These are phyloP conservation scores for Ictidomys tridecemlineatus DNA, from an alignment of 2,113 vertebrate genomes.

Conservation along the genomic window DNA sequence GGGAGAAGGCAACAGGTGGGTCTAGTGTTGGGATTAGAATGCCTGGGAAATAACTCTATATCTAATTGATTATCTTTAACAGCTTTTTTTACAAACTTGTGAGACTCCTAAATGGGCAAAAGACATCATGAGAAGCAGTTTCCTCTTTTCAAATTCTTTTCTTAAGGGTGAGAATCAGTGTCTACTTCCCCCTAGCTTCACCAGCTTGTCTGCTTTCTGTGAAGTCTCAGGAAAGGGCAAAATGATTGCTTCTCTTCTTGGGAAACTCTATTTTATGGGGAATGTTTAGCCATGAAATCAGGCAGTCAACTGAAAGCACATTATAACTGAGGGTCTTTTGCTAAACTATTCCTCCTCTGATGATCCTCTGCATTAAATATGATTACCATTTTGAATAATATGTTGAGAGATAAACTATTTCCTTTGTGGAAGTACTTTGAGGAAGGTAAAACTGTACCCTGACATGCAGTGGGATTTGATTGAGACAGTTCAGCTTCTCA, in stretches of 20 bases:
- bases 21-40: conserved; percentile 14
- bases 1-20: neutral
- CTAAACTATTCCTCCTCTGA: neutral
- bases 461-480: conserved; percentile 62
- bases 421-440: neutral
- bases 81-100: conserved; percentile 23
- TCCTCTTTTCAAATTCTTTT: conserved; percentile 32
- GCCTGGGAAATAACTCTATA: conserved; percentile 26
- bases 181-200: neutral
- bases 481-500: conserved; percentile 40
- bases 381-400: neutral
- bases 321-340: neutral
- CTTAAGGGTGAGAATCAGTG: neutral
- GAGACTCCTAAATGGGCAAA: neutral
- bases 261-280: neutral
- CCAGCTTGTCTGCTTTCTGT: neutral
- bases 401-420: neutral
- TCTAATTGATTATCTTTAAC: conserved; percentile 22
- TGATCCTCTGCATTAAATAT: conserved; percentile 46
- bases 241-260: neutral
- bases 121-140: conserved; percentile 31
- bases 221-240: neutral
- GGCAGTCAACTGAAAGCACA: neutral
- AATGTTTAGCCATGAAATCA: neutral
- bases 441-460: conserved; percentile 13